These are phyloP conservation scores for Eledona agricola DNA, from an alignment of 2,888 invertebrate species.

Conservation along the genomic window DNA sequence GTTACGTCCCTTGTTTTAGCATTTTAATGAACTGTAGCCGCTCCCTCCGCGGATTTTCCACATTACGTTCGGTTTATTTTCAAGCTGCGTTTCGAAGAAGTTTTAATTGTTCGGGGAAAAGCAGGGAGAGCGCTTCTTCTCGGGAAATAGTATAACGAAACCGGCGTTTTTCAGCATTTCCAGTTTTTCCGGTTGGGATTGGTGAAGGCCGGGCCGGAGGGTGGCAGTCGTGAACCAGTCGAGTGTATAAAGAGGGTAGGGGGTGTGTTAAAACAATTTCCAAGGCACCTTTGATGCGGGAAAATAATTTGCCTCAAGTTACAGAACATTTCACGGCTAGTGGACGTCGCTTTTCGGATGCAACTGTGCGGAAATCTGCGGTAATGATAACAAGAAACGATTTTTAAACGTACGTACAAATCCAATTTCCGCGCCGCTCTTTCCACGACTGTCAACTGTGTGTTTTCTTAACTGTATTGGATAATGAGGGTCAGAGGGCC, in stretches of 20 bases:
- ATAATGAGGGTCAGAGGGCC: constrained; percentile 45
- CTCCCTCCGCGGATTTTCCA: too few relatives aligned
- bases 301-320: constrained; percentile 60
- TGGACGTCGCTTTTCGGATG: constrained; percentile 53
- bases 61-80: too few relatives aligned
- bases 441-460: constrained; percentile 26
- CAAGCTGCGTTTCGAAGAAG: too few relatives aligned
- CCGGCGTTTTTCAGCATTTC: too few relatives aligned
- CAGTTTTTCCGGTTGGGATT: constrained; percentile 25
- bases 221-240: constrained; percentile 35
- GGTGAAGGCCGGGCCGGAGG: constrained; percentile 7
- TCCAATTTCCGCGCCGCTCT: constrained; percentile 26
- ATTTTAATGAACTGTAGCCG: too few relatives aligned
- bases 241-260: constrained; percentile 49
- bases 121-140: too few relatives aligned
- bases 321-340: constrained; percentile 57
- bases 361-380: constrained; percentile 51
- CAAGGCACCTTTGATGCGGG: constrained; percentile 56
- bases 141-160: constrained; percentile 32
- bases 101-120: too few relatives aligned
- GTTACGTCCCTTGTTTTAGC: too few relatives aligned
- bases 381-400: constrained; percentile 46
- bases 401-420: constrained; percentile 33
- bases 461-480: constrained; percentile 48
- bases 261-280: constrained; percentile 59